phyloP scores from a whole-genome alignment of 2,888 invertebrate genomes.

The Suillia variegata region DNA sequence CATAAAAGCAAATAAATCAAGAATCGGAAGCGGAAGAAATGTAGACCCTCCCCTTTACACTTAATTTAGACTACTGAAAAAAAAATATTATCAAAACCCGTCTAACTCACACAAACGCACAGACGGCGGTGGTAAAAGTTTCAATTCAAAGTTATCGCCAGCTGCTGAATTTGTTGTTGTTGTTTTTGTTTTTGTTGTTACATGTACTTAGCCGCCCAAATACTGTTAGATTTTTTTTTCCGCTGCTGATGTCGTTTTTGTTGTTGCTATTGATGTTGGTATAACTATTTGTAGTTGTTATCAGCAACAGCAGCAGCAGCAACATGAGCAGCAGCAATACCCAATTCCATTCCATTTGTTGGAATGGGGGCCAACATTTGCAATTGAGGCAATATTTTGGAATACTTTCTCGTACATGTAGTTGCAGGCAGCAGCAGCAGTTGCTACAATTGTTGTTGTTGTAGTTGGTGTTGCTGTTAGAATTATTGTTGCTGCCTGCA shows the following conservation, averaged over 20 bases:
- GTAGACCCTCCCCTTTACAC: too few relatives aligned
- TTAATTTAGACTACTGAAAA: too few relatives aligned
- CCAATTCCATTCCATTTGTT: background rate
- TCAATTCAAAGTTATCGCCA: slow-evolving; percentile 22
- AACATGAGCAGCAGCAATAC: background rate
- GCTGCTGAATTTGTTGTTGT: background rate
- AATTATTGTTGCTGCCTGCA: too few relatives aligned
- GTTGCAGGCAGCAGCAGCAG: too few relatives aligned
- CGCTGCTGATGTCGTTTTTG: background rate
- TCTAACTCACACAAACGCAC: background rate
- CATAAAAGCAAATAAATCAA: too few relatives aligned
- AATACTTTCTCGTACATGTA: too few relatives aligned
- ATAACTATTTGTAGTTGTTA: background rate
- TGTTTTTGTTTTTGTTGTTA: too few relatives aligned
- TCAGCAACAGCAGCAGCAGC: background rate
- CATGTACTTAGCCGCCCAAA: slow-evolving; percentile 2
- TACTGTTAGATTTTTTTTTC: background rate
- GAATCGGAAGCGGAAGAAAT: too few relatives aligned
- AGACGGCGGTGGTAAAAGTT: slow-evolving; percentile 4
- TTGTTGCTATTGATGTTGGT: background rate
- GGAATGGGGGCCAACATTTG: background rate
- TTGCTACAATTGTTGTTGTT: slow-evolving; percentile 3
- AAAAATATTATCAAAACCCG: too few relatives aligned
- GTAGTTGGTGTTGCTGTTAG: background rate
- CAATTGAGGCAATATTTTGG: too few relatives aligned